A percentile compares a stretch with the other conserved stretches of the same genome.
Conservation (phyloP, 2,797 vertebrate species). For the Staurois parvus region DNA sequence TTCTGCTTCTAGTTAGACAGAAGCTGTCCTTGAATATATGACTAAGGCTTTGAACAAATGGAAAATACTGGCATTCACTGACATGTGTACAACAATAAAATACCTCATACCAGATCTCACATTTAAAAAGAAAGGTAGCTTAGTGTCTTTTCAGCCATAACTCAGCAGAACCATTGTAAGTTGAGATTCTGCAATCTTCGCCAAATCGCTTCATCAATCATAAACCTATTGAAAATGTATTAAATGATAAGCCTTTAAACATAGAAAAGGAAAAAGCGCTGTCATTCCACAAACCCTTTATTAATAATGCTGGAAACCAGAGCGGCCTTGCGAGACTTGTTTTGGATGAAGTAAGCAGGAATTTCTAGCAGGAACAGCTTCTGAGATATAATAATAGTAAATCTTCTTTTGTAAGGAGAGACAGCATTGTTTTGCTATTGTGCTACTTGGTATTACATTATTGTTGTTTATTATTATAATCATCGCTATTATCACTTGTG, state of each 20-base stretch:
- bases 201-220: constrained; percentile 34
- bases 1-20: not conserved
- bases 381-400: constrained; percentile 1
- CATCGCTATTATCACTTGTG: not conserved
- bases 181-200: constrained; percentile 15
- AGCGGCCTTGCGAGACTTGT: not conserved
- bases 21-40: not conserved
- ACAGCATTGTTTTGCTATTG: not conserved
- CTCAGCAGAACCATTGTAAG: constrained; percentile 17
- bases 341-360: not conserved
- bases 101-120: not conserved
- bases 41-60: not conserved
- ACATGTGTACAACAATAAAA: not conserved
- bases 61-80: constrained; percentile 1
- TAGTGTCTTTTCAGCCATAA: not conserved
- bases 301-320: constrained; percentile 10
- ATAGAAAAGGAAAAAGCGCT: not conserved
- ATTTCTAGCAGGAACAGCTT: not conserved
- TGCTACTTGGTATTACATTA: not conserved
- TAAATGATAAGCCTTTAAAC: constrained; percentile 43
- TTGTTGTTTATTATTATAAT: not conserved
- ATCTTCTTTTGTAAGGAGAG: not conserved
- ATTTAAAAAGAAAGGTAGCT: not conserved
- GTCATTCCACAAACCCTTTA: constrained; percentile 17
- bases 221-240: constrained; percentile 36